A percentile compares a stretch with the other conserved stretches of the same genome.
These are phyloP conservation scores for Lasioglossum marginatum DNA, from an alignment of 2,888 invertebrate genomes.

Conservation along the genomic window DNA sequence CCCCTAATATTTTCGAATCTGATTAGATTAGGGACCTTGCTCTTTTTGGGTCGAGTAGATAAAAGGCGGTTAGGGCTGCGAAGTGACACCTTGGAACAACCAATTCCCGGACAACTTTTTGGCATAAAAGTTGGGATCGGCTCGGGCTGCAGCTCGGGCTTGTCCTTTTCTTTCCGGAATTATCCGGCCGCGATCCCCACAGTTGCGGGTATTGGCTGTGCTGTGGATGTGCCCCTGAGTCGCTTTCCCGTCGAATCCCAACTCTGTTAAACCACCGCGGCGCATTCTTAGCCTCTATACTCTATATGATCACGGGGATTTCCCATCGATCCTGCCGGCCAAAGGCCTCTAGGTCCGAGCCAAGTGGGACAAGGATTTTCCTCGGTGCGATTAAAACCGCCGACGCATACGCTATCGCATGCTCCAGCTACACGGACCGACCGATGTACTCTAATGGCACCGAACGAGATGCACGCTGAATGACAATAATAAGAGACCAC, in stretches of 20 bases:
- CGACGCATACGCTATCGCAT: neutral
- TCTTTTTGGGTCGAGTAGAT: neutral
- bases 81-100: neutral
- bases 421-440: neutral
- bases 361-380: slow-evolving; percentile 10
- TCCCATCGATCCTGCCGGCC: neutral
- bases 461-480: neutral
- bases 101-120: neutral
- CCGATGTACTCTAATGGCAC: neutral
- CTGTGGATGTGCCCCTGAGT: neutral
- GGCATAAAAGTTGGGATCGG: slow-evolving; percentile 12
- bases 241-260: neutral
- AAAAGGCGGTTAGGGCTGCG: neutral
- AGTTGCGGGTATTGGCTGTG: slow-evolving; percentile 9
- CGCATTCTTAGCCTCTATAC: slow-evolving; percentile 1
- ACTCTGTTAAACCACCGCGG: neutral
- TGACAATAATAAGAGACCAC: neutral
- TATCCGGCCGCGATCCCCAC: neutral
- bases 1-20: neutral
- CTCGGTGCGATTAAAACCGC: slow-evolving; percentile 8
- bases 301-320: slow-evolving; percentile 5
- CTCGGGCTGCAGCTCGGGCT: neutral
- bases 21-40: neutral
- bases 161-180: slow-evolving; percentile 6
- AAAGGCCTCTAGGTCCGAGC: slow-evolving; percentile 4